A percentile compares a stretch with the other conserved stretches of the same genome.
These are phyloP conservation scores for Macrosteles quadrilineatus DNA, from an alignment of 1,140 invertebrate species.

Conservation along the genomic window DNA sequence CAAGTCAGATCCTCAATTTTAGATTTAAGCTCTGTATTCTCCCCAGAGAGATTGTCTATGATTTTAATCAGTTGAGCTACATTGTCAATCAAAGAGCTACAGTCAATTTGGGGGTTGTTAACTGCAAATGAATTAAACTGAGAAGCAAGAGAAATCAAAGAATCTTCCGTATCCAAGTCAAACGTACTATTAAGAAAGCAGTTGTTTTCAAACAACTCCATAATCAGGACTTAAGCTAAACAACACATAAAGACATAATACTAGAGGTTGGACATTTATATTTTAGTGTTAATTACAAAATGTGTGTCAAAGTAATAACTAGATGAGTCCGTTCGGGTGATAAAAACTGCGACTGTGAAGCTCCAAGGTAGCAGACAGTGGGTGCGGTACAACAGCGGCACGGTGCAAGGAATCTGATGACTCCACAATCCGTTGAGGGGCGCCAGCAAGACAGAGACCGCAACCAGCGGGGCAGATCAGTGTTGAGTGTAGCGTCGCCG, in stretches of 20 bases:
- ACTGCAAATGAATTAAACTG: neutral
- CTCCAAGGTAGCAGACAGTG: neutral
- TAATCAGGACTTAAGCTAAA: neutral
- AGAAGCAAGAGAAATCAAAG: neutral
- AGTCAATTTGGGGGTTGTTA: neutral
- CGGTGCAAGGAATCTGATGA: no score
- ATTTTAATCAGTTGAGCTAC: neutral
- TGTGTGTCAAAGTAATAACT: neutral
- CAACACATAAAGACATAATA: neutral
- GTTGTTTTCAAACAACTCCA: neutral
- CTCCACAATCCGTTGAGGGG: neutral
- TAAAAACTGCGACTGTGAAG: neutral
- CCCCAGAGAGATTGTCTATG: neutral
- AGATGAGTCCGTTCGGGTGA: neutral
- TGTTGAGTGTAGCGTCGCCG: neutral
- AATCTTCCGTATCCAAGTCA: neutral
- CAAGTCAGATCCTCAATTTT: neutral
- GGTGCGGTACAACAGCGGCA: no score
- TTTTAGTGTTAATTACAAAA: neutral
- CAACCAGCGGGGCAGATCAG: neutral
- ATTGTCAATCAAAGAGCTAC: neutral
- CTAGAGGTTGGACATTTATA: neutral
- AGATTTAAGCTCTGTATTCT: neutral
- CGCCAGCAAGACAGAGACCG: neutral
- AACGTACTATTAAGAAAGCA: neutral